Evolutionary conservation across 2,113 vertebrate species (phyloP).

Genomic region (Passer montanus): DNA sequence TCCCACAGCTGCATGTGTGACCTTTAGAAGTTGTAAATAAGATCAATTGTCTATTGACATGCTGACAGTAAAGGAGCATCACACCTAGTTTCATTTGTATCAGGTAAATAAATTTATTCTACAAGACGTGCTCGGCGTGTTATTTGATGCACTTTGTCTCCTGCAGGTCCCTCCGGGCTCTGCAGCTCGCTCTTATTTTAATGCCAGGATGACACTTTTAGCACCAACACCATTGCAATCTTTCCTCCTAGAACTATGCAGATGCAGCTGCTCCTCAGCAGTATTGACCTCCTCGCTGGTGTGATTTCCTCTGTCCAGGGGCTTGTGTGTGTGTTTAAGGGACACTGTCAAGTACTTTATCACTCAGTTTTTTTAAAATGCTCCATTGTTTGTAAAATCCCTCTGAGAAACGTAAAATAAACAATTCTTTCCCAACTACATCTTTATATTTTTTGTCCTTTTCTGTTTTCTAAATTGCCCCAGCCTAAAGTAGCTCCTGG

Average conservation of each 20-base stretch:
- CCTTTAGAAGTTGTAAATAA: conserved; percentile 85
- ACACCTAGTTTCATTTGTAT: conserved; percentile 86
- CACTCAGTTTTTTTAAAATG: conserved; percentile 56
- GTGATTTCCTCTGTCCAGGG: conserved; percentile 48
- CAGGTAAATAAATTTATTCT: conserved; percentile 93
- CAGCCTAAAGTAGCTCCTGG: background rate
- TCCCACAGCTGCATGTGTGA: conserved; percentile 78
- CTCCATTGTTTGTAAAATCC: conserved; percentile 70
- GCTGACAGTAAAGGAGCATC: conserved; percentile 82
- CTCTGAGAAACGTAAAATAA: conserved; percentile 65
- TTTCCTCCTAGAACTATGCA: conserved; percentile 66
- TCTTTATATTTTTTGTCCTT: background rate
- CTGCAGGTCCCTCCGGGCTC: background rate
- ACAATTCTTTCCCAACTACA: conserved; percentile 59
- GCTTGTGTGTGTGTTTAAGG: conserved; percentile 54
- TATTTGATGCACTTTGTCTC: conserved; percentile 60
- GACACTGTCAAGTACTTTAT: conserved; percentile 68
- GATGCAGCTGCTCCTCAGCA: conserved; percentile 54
- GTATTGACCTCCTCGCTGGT: conserved; percentile 57
- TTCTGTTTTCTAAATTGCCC: background rate
- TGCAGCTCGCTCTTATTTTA: background rate
- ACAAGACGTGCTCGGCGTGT: conserved; percentile 67
- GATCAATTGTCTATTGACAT: conserved; percentile 77
- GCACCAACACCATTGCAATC: conserved; percentile 53
- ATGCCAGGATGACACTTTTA: conserved; percentile 46